Evolutionary conservation across 2,888 invertebrate species (phyloP), one percentile per base, ranked within the genome.

Genomic region (Dicyrtomina minuta): DNA sequence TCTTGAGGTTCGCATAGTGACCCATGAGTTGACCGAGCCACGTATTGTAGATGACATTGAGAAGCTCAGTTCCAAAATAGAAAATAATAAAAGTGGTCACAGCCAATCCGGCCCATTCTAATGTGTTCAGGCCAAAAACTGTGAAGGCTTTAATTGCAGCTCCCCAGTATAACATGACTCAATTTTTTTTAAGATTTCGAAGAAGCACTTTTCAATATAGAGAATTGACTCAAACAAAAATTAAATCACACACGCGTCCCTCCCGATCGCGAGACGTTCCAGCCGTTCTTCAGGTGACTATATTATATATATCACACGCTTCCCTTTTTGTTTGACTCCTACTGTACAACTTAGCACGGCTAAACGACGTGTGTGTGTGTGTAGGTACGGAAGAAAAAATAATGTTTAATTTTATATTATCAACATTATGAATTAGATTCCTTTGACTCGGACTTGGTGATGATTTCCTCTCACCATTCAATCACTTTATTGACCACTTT

Each of bases 1-100:
- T 85, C 79, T 86, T 86, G 73, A 90, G 86, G 82, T 91, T 85
- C 69, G 83, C 82, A 51, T 81, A 80, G 73, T 83, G 80, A 71
- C 81, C 81, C 22, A 89, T 84, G 78, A 84, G 84, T 66, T 86
- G 83, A 6, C 86, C 86, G 20, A 88, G 39, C 78, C 78, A 78
- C 8, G 78, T 78, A 61, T 78, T 77, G 44, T 78, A 75, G 49
- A 78, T 75, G 44, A 77, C 75, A 51, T 77, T 66, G 12, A 78
- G 26, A 17, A 78, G 71, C 51, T 77, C 78, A 24, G 66, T 39
- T 41, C 78, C 78, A 66, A 78, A 78, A 58, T 76, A 78, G 67
- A 75, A 66, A 53, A 78, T 77, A 17, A 78, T 77, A 62, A 78
- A 78, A 13, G 75, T 75, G 8, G 76, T 75, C 27, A 77, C 72